phyloP scores from a whole-genome alignment of 2,797 vertebrate species.

The Allochrocebus solatus region DNA sequence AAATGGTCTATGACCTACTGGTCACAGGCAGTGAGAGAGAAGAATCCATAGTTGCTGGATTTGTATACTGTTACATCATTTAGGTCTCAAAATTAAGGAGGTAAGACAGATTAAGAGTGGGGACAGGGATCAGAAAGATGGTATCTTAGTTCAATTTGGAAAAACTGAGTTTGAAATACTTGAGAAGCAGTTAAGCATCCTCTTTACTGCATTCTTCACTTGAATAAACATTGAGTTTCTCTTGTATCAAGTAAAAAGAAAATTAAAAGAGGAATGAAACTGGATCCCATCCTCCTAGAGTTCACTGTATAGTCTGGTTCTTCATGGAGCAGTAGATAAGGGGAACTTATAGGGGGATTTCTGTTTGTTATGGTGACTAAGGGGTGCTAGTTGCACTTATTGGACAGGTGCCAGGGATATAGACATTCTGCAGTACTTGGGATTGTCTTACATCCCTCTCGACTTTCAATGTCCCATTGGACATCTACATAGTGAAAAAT shows the following conservation, averaged over 20 bases:
- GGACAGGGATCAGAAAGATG: neutral
- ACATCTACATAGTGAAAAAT: neutral
- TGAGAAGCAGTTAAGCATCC: neutral
- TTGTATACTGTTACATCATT: neutral
- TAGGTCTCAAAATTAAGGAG: neutral
- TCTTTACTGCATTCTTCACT: neutral
- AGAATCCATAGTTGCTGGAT: neutral
- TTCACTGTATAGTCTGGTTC: neutral
- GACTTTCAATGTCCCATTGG: neutral
- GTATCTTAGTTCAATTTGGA: neutral
- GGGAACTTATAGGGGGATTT: neutral
- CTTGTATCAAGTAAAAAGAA: neutral
- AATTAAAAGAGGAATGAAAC: neutral
- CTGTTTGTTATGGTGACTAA: neutral
- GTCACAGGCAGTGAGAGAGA: neutral
- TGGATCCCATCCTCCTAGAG: neutral
- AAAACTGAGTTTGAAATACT: neutral
- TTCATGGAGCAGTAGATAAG: neutral
- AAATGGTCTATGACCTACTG: neutral
- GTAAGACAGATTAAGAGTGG: neutral
- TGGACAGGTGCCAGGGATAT: neutral
- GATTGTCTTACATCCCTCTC: neutral
- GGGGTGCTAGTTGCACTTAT: neutral
- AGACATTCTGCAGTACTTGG: neutral
- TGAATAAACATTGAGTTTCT: neutral